phyloP scores from a whole-genome alignment of 2,888 invertebrate species.

The Agrochola macilenta region DNA sequence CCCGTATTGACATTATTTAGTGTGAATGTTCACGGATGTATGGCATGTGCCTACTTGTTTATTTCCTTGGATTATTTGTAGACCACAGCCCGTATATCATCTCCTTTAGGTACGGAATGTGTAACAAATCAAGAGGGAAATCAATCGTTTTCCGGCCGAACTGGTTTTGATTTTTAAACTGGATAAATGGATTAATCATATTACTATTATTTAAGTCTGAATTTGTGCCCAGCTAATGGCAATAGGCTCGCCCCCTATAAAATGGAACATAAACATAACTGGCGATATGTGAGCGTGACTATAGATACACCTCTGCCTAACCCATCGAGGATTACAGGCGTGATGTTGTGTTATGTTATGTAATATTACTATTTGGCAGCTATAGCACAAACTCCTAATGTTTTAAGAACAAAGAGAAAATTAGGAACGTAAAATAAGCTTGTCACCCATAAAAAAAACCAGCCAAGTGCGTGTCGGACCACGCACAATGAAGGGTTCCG shows the following conservation, averaged over 20 bases:
- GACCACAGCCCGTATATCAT: neutral
- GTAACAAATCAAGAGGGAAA: neutral
- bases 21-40: conserved; percentile 43
- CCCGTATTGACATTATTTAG: conserved; percentile 57
- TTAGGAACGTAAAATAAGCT: neutral
- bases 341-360: too few species aligned
- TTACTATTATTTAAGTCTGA: neutral
- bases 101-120: neutral
- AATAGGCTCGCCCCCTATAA: too few species aligned
- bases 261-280: too few species aligned
- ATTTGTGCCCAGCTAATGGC: too few species aligned
- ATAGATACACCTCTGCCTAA: too few species aligned
- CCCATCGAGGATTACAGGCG: too few species aligned
- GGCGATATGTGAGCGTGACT: too few species aligned
- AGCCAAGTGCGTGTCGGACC: too few species aligned
- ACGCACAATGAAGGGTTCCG: too few species aligned
- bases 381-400: neutral
- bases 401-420: neutral
- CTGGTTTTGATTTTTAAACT: neutral
- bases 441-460: neutral
- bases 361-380: neutral
- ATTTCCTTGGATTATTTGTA: conserved; percentile 11
- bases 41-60: conserved; percentile 19
- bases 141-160: too few species aligned
- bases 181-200: neutral